Evolutionary conservation across 2,888 invertebrate species (phyloP).

Genomic region (Pteria penguin): DNA sequence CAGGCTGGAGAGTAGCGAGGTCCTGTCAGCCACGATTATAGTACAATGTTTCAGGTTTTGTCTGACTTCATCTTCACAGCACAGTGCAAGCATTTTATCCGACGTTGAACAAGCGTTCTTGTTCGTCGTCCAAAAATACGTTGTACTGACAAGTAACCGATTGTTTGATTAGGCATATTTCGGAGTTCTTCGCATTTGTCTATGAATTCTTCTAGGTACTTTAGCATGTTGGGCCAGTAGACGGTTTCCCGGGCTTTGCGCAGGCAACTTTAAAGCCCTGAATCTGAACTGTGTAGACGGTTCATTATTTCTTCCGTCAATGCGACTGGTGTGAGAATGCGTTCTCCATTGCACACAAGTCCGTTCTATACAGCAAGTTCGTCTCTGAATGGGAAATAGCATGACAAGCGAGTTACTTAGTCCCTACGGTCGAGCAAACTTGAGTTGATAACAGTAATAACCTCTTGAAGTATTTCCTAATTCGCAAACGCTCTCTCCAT

Average conservation of each 20-base stretch:
- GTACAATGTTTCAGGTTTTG: background rate
- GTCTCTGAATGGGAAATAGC: constrained; percentile 31
- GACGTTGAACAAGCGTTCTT: constrained; percentile 13
- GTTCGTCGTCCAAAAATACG: constrained; percentile 26
- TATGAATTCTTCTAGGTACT: constrained; percentile 26
- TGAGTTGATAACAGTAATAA: too few species aligned
- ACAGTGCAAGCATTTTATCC: background rate
- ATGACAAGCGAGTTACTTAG: constrained; percentile 2
- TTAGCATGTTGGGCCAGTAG: constrained; percentile 41
- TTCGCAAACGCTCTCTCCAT: too few species aligned
- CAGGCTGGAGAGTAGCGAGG: background rate
- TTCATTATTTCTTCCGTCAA: constrained; percentile 20
- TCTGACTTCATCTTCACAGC: background rate
- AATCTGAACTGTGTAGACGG: constrained; percentile 27
- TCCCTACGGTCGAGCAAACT: too few species aligned
- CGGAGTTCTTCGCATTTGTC: constrained; percentile 19
- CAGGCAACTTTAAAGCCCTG: constrained; percentile 39
- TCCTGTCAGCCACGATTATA: background rate
- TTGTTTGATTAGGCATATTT: constrained; percentile 30
- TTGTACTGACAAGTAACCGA: constrained; percentile 20
- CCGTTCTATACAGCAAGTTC: constrained; percentile 27
- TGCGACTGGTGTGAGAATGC: constrained; percentile 1
- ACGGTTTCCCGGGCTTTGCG: constrained; percentile 34
- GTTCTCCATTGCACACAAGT: constrained; percentile 8
- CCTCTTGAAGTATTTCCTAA: too few species aligned